Percentiles rank a stretch among this genome's conserved stretches.
Evolutionary conservation across 1,140 invertebrate genomes (phyloP).

Genomic region (Pseudomyrmex cubaensis): DNA sequence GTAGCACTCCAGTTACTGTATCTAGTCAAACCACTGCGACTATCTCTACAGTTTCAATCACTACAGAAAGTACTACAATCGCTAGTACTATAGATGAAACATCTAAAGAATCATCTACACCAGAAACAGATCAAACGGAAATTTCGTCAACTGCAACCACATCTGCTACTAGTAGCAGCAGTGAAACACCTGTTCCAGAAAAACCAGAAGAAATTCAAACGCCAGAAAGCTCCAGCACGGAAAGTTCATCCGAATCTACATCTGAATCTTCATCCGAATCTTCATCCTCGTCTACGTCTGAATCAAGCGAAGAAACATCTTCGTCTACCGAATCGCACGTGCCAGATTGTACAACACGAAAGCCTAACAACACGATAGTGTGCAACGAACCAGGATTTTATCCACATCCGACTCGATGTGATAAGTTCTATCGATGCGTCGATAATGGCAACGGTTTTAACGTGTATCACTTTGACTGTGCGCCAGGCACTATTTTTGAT

Average conservation of each 20-base stretch:
- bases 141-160: slow-evolving; percentile 25
- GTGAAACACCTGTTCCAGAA: slow-evolving; percentile 22
- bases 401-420: slow-evolving; percentile 88
- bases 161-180: background rate
- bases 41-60: slow-evolving; percentile 6
- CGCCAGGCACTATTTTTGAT: slow-evolving; percentile 86
- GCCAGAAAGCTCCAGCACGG: slow-evolving; percentile 47
- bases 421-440: slow-evolving; percentile 91
- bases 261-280: background rate
- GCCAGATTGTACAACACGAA: slow-evolving; percentile 63
- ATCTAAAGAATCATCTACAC: background rate
- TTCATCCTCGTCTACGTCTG: background rate
- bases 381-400: slow-evolving; percentile 88
- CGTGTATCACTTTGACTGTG: slow-evolving; percentile 85
- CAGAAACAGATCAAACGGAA: background rate
- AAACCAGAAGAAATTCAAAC: slow-evolving; percentile 47
- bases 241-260: slow-evolving; percentile 37
- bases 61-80: slow-evolving; percentile 25
- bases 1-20: background rate
- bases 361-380: slow-evolving; percentile 75
- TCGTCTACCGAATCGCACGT: slow-evolving; percentile 41
- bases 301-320: slow-evolving; percentile 48
- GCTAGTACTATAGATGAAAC: slow-evolving; percentile 11
- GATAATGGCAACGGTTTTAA: slow-evolving; percentile 88
- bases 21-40: background rate